These are phyloP conservation scores for Vimba vimba DNA, from an alignment of 2,113 vertebrate genomes.

Conservation along the genomic window DNA sequence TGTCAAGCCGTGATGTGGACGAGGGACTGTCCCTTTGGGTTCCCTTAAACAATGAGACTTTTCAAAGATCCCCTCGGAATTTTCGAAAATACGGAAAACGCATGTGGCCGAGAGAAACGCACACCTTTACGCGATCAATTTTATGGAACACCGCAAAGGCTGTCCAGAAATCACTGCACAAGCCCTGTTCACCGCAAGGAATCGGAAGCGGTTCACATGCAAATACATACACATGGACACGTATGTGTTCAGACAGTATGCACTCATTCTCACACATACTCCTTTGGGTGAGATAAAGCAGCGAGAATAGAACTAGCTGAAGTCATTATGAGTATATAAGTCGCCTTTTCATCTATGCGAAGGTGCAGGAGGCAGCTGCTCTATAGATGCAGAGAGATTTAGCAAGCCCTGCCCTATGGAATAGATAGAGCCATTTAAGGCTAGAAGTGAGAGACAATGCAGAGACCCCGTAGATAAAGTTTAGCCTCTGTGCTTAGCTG, in stretches of 20 bases:
- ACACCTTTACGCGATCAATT: slow-evolving; percentile 64
- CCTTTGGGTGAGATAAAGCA: slow-evolving; percentile 11
- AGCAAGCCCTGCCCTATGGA: background rate
- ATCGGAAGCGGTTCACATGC: slow-evolving; percentile 19
- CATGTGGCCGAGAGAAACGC: slow-evolving; percentile 30
- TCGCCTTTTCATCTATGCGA: background rate
- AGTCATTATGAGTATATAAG: background rate
- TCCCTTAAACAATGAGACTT: slow-evolving; percentile 19
- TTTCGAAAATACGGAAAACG: slow-evolving; percentile 36
- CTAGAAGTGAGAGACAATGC: background rate
- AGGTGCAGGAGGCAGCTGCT: background rate
- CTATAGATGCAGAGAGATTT: background rate
- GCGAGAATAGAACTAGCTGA: background rate
- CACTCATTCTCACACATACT: slow-evolving; percentile 35
- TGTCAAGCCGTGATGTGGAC: slow-evolving; percentile 24
- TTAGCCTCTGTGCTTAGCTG: background rate
- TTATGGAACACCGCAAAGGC: slow-evolving; percentile 65
- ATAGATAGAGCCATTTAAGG: background rate
- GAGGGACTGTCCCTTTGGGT: slow-evolving; percentile 3
- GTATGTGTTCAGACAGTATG: slow-evolving; percentile 6
- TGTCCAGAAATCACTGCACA: slow-evolving; percentile 67
- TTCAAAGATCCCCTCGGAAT: slow-evolving; percentile 25
- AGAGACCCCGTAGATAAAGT: background rate
- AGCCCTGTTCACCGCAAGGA: slow-evolving; percentile 63
- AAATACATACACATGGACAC: slow-evolving; percentile 17